Evolutionary conservation across 2,888 invertebrate species (phyloP).

Genomic region (Meliscaeva auricollis): DNA sequence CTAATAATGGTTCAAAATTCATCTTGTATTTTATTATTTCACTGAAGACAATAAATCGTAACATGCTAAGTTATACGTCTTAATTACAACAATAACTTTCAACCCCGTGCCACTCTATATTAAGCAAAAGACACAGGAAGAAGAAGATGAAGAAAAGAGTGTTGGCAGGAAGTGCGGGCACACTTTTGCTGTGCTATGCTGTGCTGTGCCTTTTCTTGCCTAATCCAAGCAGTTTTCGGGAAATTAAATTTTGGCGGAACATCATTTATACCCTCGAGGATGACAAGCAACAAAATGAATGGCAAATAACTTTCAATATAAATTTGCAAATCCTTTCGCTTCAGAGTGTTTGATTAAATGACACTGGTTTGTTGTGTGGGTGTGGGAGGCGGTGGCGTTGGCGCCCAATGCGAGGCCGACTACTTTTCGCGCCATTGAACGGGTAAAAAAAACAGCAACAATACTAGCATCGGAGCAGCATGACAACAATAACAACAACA

Average conservation of each 20-base stretch:
- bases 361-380: slow-evolving; percentile 33
- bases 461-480: neutral
- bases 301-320: slow-evolving; percentile 71
- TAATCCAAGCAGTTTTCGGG: slow-evolving; percentile 70
- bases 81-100: slow-evolving; percentile 67
- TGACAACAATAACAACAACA: slow-evolving; percentile 2
- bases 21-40: slow-evolving; percentile 16
- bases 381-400: neutral
- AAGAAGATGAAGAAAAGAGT: neutral
- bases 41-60: slow-evolving; percentile 45
- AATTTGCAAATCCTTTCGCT: slow-evolving; percentile 69
- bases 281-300: slow-evolving; percentile 62
- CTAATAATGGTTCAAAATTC: slow-evolving; percentile 14
- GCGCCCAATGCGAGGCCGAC: slow-evolving; percentile 29
- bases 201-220: neutral
- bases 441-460: slow-evolving; percentile 9
- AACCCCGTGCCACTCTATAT: neutral
- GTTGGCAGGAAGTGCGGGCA: slow-evolving; percentile 16
- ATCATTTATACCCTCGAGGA: slow-evolving; percentile 54
- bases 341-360: slow-evolving; percentile 63
- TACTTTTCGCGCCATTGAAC: slow-evolving; percentile 30
- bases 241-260: slow-evolving; percentile 71
- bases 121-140: neutral
- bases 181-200: neutral
- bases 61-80: slow-evolving; percentile 53